A percentile compares a stretch with the other conserved stretches of the same genome.
These are phyloP conservation scores for Drosophila ironensis DNA, from an alignment of 1,140 invertebrate genomes.

Conservation along the genomic window DNA sequence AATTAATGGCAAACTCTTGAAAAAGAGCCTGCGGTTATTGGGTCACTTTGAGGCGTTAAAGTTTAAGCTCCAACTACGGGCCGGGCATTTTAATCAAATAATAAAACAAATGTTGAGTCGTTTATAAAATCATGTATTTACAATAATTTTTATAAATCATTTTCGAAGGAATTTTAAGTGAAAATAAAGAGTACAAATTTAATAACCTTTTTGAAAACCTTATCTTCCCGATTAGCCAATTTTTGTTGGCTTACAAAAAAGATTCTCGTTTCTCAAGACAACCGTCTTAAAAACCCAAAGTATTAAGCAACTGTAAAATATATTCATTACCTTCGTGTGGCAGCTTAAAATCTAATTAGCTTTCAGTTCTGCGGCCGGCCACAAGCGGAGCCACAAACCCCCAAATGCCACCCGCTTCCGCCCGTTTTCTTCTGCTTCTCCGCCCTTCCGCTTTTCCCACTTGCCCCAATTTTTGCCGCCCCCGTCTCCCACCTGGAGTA, in stretches of 20 bases:
- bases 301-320: slow-evolving; percentile 44
- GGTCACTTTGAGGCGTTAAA: no score
- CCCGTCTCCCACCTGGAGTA: slow-evolving; percentile 22
- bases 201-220: no score
- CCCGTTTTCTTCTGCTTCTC: slow-evolving; percentile 6
- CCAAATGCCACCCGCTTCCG: slow-evolving; percentile 35
- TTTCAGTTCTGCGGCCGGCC: slow-evolving; percentile 60
- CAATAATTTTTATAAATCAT: no score
- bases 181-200: no score
- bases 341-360: slow-evolving; percentile 69
- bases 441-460: not conserved
- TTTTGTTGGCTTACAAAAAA: no score
- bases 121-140: no score
- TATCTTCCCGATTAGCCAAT: no score
- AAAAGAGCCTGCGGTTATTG: not conserved
- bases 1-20: slow-evolving; percentile 23
- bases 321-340: slow-evolving; percentile 51
- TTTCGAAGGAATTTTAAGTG: no score
- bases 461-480: not conserved
- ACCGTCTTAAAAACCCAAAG: not conserved
- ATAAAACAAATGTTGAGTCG: not conserved
- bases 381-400: slow-evolving; percentile 25
- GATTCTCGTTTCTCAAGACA: no score
- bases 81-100: no score
- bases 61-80: no score